Evolutionary conservation across 2,888 invertebrate species (phyloP).

Genomic region (Scaptomyza parva): DNA sequence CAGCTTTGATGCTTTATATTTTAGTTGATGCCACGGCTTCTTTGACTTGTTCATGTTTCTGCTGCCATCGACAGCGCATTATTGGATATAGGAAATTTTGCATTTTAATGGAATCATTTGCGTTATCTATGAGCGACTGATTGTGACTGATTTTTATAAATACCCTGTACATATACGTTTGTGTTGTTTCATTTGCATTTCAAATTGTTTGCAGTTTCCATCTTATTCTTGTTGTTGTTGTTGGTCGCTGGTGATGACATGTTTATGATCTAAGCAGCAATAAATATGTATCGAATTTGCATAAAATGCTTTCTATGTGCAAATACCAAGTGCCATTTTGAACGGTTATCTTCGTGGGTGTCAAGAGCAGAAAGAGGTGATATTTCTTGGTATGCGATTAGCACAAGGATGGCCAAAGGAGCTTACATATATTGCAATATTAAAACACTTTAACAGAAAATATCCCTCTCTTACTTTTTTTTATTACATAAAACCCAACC

Average conservation of each 20-base stretch:
- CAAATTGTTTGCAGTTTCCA: constrained; percentile 51
- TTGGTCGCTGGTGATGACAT: constrained; percentile 44
- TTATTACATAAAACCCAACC: not conserved
- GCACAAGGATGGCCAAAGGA: not conserved
- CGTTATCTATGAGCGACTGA: constrained; percentile 32
- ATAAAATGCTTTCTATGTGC: constrained; percentile 57
- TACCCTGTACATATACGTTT: constrained; percentile 28
- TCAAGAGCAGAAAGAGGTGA: not conserved
- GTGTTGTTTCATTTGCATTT: constrained; percentile 68
- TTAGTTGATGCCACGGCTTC: not conserved
- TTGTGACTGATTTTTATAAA: constrained; percentile 48
- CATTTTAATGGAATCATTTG: constrained; percentile 61
- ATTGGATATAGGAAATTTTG: constrained; percentile 38
- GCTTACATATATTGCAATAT: not conserved
- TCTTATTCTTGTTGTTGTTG: constrained; percentile 3
- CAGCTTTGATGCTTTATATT: not conserved
- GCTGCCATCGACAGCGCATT: constrained; percentile 11
- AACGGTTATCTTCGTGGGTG: not conserved
- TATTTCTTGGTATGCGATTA: not conserved
- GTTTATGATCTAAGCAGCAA: constrained; percentile 58
- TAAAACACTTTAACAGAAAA: not conserved
- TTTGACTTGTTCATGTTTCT: not conserved
- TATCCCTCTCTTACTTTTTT: too few species aligned
- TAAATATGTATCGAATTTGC: constrained; percentile 52
- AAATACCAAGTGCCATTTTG: constrained; percentile 29